Percentiles rank a stretch among this genome's conserved stretches.
Evolutionary conservation across 2,888 invertebrate genomes (phyloP).

Genomic region (Blera fallax): DNA sequence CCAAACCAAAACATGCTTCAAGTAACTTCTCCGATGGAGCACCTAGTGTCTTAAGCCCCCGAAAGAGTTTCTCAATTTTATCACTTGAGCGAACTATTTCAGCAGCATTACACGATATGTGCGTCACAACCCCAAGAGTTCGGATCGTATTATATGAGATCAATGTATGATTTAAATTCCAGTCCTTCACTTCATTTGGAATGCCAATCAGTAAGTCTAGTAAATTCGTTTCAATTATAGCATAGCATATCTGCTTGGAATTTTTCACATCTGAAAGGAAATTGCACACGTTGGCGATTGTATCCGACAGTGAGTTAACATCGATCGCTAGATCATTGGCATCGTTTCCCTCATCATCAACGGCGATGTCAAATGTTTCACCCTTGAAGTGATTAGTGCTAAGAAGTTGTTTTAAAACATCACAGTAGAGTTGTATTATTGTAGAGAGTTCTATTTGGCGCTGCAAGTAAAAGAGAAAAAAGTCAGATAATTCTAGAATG

Average conservation of each 20-base stretch:
- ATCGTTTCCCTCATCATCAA: slow-evolving; percentile 74
- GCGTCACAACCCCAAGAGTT: slow-evolving; percentile 77
- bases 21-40: slow-evolving; percentile 82
- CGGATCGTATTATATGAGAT: slow-evolving; percentile 78
- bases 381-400: slow-evolving; percentile 78
- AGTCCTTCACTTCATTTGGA: slow-evolving; percentile 79
- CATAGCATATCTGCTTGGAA: slow-evolving; percentile 77
- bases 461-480: slow-evolving; percentile 77
- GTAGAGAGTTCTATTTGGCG: slow-evolving; percentile 84
- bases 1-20: slow-evolving; percentile 82
- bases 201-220: slow-evolving; percentile 80
- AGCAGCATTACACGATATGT: slow-evolving; percentile 75
- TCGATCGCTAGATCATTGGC: slow-evolving; percentile 76
- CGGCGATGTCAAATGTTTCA: slow-evolving; percentile 78
- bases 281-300: slow-evolving; percentile 79
- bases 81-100: slow-evolving; percentile 76
- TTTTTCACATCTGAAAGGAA: slow-evolving; percentile 77
- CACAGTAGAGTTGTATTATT: slow-evolving; percentile 81
- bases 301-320: slow-evolving; percentile 79
- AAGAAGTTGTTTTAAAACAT: slow-evolving; percentile 79
- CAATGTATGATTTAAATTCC: slow-evolving; percentile 78
- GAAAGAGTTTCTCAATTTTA: slow-evolving; percentile 78
- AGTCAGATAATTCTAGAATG: not conserved
- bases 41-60: slow-evolving; percentile 80
- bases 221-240: slow-evolving; percentile 81